Evolutionary conservation across 2,113 vertebrate genomes (phyloP), one percentile per base, ranked within the genome.

Genomic region (Synodontis membranacea): DNA sequence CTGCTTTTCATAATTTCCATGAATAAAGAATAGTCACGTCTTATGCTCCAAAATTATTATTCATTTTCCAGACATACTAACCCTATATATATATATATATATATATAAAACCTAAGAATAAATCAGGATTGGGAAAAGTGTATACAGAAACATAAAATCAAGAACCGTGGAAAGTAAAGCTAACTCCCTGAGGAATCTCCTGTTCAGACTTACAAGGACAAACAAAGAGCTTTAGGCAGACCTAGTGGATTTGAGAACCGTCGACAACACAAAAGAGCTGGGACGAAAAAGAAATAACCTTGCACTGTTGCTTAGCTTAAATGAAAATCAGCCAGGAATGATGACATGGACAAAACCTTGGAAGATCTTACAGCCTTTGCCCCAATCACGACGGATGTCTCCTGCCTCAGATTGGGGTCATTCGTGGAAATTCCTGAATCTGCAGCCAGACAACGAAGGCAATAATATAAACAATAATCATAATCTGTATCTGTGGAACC

Each of bases 281-380:
- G 84, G 3, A 50, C n/a, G 5, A 44, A 89, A 86, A 81, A 19
- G 83, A 64, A 89, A 87, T 50, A 86, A 48, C 56, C 25, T 84
- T 2, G 64, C 48, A n/a, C 89, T 39, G 52, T 19, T 90, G 1
- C 87, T 85, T 52, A 84, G n/a, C n/a, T 72, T 94, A 70, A 84
- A 44, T 23, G 68, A 88, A 56, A 93, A 54, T 34, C 90, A 91
- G 25, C 92, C 92, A 7, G 89, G 83, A 34, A 8, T 80, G 8
- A 86, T 91, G 88, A 54, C 90, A 10, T 94, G 92, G 92, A 86
- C 90, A 0, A 92, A 92, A 54, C 89, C 92, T 50, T 94, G 92
- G 92, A 92, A 90, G 82, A 92, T 89, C 82, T 91, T 88, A 44
- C 92, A 93, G 21, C 54, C 64, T 14, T 89, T 92, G 72, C 80